Conservation (phyloP, 1,140 invertebrate genomes). For the Trichoplusia ni region DNA sequence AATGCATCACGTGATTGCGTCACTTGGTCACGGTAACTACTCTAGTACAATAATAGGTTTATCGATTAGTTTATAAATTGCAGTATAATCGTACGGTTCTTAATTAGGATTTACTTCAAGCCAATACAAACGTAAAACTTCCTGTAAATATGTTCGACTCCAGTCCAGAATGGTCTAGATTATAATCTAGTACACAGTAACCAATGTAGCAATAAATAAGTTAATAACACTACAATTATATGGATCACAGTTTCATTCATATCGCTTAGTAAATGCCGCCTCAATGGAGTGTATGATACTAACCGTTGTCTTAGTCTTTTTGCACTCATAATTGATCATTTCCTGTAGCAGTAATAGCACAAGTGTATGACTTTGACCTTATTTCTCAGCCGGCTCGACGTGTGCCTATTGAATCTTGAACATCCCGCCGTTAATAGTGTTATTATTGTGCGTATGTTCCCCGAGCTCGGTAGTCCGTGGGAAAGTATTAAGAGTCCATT, state of each 20-base stretch:
- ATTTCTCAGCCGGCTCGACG: constrained; percentile 30
- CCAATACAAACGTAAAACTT: too few species aligned
- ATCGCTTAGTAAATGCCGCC: too few species aligned
- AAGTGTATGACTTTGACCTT: constrained; percentile 48
- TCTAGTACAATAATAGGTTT: background rate
- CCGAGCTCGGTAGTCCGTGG: constrained; percentile 57
- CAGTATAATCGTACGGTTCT: too few species aligned
- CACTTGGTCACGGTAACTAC: constrained; percentile 36
- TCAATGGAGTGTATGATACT: too few species aligned
- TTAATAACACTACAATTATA: too few species aligned
- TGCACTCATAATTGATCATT: constrained; percentile 5
- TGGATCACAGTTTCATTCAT: too few species aligned
- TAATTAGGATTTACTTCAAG: too few species aligned
- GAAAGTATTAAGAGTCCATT: constrained; percentile 57
- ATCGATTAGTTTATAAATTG: too few species aligned
- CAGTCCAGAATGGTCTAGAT: too few species aligned
- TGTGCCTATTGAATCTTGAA: constrained; percentile 38
- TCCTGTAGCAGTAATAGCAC: constrained; percentile 20
- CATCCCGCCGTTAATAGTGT: constrained; percentile 54
- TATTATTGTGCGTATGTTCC: constrained; percentile 61
- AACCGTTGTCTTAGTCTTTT: background rate
- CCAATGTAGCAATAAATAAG: too few species aligned
- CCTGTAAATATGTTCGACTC: too few species aligned
- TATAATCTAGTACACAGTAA: too few species aligned
- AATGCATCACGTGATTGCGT: constrained; percentile 63